Conservation (phyloP, 2,888 invertebrate species). For the Ethmia dodecea region DNA sequence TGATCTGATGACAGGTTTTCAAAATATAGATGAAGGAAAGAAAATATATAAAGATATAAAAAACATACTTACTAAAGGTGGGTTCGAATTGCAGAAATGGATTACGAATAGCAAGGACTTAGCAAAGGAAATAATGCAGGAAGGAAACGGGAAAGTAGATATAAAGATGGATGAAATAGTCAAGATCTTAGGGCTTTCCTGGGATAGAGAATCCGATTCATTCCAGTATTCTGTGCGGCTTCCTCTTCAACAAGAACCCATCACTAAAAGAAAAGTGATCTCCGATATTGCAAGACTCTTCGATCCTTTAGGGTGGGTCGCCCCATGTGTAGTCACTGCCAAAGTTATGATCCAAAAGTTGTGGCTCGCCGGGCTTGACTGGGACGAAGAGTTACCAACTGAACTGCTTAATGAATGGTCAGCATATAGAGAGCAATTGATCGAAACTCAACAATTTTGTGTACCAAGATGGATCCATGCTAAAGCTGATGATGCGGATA, state of each 20-base stretch:
- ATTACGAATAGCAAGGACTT: constrained; percentile 7
- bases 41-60: constrained; percentile 15
- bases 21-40: constrained; percentile 2
- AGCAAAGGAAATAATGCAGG: constrained; percentile 4
- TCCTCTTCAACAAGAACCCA: background rate
- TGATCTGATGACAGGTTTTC: constrained; percentile 10
- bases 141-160: constrained; percentile 9
- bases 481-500: background rate
- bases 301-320: constrained; percentile 11
- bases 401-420: constrained; percentile 6
- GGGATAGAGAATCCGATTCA: constrained; percentile 12
- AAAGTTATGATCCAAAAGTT: constrained; percentile 10
- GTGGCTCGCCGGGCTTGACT: constrained; percentile 5
- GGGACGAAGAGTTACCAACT: constrained; percentile 9
- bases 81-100: constrained; percentile 23
- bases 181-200: constrained; percentile 17
- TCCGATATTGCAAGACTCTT: constrained; percentile 1
- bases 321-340: constrained; percentile 8
- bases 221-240: background rate
- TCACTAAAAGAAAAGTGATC: constrained; percentile 3
- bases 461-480: background rate
- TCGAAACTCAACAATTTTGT: background rate
- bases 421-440: background rate
- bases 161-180: constrained; percentile 9
- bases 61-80: constrained; percentile 17